Evolutionary conservation across 2,888 invertebrate genomes (phyloP).

Genomic region (Pelosia muscerda): DNA sequence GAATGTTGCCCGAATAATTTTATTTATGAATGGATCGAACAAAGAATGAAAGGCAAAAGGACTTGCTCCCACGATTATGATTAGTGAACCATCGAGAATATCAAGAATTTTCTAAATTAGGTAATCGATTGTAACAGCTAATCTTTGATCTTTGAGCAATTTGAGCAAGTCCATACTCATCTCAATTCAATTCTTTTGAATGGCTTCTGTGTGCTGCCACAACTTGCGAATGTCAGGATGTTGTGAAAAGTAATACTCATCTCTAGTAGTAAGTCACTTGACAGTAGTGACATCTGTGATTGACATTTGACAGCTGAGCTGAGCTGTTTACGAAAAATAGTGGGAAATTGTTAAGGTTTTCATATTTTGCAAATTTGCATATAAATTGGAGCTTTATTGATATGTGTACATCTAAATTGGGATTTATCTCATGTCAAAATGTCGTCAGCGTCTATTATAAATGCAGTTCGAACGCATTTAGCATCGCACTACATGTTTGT

Average conservation of each 20-base stretch:
- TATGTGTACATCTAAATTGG: not conserved
- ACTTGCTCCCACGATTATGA: not conserved
- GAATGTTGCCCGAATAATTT: slow-evolving; percentile 59
- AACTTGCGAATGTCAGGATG: too few species aligned
- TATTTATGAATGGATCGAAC: not conserved
- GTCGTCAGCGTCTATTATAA: slow-evolving; percentile 42
- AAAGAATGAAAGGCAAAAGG: not conserved
- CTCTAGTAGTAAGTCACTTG: not conserved
- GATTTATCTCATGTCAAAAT: slow-evolving; percentile 21
- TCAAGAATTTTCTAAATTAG: not conserved
- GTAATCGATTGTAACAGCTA: too few species aligned
- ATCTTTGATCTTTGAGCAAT: too few species aligned
- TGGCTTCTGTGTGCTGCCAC: too few species aligned
- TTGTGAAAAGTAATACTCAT: too few species aligned
- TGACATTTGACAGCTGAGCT: not conserved
- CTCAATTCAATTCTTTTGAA: too few species aligned
- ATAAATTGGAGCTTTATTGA: not conserved
- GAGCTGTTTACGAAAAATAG: not conserved
- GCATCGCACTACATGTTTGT: slow-evolving; percentile 70
- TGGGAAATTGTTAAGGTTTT: too few species aligned
- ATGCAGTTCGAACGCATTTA: slow-evolving; percentile 68
- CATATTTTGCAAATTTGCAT: too few species aligned
- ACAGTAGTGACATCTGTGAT: not conserved
- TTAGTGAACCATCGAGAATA: not conserved
- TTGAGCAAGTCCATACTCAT: too few species aligned